Evolutionary conservation across 2,888 invertebrate species (phyloP), one percentile per base, ranked within the genome.

Genomic region (Desoria tigrina): DNA sequence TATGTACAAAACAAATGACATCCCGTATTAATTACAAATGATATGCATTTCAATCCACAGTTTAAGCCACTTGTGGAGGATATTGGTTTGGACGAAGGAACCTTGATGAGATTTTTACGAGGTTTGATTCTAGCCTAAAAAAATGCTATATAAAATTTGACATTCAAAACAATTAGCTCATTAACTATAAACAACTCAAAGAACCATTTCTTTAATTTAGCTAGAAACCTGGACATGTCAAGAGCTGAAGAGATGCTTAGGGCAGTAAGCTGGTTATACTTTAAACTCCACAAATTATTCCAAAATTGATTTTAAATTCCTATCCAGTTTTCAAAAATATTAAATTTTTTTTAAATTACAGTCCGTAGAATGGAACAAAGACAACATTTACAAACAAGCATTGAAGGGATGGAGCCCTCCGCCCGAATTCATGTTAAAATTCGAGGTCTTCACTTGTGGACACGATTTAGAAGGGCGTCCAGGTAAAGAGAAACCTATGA

Each of bases 171-270:
- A 9, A 9, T 16, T 4, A 32, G 45, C n/a, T 18, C n/a, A n/a
- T n/a, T n/a, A n/a, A 6, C 6, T 24, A 24, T 51, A 9, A 51
- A 16, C 24, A 7, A n/a, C n/a, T 55, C 3, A 7, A 18, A 24
- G 11, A 24, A 9, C 4, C 28, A 26, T 55, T 14, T 6, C 18
- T 27, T 6, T 4, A 28, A n/a, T n/a, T n/a, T n/a, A 71, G 71
- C 71, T 1, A 58, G 71, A 26, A 66, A 71, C 45, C 54, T 62
- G 11, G 66, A 71, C 26, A 7, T 64, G 1, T 53, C 61, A 4
- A 66, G 66, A 37, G 71, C 68, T 27, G 66, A 68, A 51, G 37
- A 2, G 0, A 71, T 71, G 71, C 23, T 68, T 42, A 53, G 68
- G 32, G 64, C 56, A 39, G 71, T 71, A 55, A 68, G 68, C 49